Conservation (phyloP, 2,113 vertebrate genomes). For the Pampusana beccarii region DNA sequence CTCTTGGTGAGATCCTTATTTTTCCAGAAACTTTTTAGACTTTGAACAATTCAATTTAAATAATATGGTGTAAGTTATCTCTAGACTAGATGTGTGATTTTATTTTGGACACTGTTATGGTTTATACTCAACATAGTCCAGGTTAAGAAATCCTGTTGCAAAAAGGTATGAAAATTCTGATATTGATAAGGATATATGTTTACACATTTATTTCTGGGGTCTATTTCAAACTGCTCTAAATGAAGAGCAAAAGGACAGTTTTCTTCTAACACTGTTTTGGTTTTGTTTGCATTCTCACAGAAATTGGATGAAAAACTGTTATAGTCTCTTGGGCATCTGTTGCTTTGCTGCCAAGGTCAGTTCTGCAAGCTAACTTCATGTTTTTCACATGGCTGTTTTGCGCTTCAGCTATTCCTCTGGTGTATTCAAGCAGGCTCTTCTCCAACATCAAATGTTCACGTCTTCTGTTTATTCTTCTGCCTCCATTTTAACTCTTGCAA, state of each 20-base stretch:
- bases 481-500: not conserved
- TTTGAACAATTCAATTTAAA: not conserved
- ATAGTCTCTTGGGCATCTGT: not conserved
- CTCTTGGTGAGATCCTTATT: not conserved
- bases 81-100: not conserved
- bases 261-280: not conserved
- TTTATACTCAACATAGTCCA: not conserved
- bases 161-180: not conserved
- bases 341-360: conserved; percentile 55
- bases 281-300: not conserved
- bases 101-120: not conserved
- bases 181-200: not conserved
- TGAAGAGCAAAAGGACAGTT: not conserved
- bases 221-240: not conserved
- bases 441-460: fast-evolving
- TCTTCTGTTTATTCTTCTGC: not conserved
- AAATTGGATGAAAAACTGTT: not conserved
- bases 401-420: not conserved
- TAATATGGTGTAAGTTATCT: not conserved
- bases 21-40: not conserved
- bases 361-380: not conserved
- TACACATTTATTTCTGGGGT: not conserved
- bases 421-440: not conserved
- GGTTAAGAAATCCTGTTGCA: not conserved
- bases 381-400: conserved; percentile 18